These are phyloP conservation scores for Malthinus flaveolus DNA, from an alignment of 2,888 invertebrate species.

Conservation along the genomic window DNA sequence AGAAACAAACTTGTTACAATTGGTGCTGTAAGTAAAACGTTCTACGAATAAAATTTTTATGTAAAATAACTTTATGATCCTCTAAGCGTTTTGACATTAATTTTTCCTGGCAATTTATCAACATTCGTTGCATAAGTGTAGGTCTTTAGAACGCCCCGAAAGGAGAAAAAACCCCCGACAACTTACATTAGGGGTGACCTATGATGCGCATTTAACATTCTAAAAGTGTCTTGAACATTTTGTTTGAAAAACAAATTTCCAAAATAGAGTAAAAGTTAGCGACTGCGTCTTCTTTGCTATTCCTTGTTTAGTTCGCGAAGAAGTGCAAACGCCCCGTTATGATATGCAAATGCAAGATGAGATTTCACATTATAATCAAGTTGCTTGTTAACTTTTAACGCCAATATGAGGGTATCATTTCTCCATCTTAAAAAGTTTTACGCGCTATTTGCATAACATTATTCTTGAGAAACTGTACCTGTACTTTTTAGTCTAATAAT, in stretches of 20 bases:
- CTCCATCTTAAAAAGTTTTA: conserved; percentile 10
- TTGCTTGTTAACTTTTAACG: conserved; percentile 25
- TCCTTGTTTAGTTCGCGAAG: conserved; percentile 20
- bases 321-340: conserved; percentile 33
- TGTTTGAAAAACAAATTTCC: conserved; percentile 53
- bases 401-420: conserved; percentile 14
- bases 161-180: conserved; percentile 32
- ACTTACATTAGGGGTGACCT: conserved; percentile 48
- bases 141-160: conserved; percentile 28
- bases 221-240: conserved; percentile 47
- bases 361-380: conserved; percentile 37
- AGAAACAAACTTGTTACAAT: too few relatives aligned
- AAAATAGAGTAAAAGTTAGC: conserved; percentile 50
- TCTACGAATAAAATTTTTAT: neutral
- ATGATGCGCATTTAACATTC: conserved; percentile 50
- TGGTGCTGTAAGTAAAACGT: neutral
- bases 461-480: conserved; percentile 4
- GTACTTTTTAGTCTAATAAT: conserved; percentile 4
- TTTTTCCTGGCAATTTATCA: conserved; percentile 41
- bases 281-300: conserved; percentile 26
- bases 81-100: conserved; percentile 17
- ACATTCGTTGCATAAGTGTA: conserved; percentile 44
- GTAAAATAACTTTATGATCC: conserved; percentile 14
- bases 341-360: conserved; percentile 39
- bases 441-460: conserved; percentile 12